Evolutionary conservation across 2,888 invertebrate genomes (phyloP), one percentile per base, ranked within the genome.

Genomic region (Cephus sareptanus): DNA sequence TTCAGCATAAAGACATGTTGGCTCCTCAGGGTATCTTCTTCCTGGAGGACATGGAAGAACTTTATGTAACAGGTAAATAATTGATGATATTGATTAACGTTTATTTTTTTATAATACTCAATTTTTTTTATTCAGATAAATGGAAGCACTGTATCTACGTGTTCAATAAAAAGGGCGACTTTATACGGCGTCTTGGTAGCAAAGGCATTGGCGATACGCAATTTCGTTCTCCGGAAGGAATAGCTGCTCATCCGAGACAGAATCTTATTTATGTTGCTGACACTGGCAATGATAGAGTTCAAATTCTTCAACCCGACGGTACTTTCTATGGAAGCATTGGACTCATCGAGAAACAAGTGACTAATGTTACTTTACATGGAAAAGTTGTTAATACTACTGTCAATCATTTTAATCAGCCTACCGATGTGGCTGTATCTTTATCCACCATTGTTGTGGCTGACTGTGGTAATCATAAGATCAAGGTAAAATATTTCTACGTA

Each of bases 211-310:
- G 93, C 3, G 92, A 93, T 12, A 94, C 94, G 2, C 93, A 93
- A 89, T 93, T 97, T 85, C 92, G 94, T 33, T 95, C 95, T 35
- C 96, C 96, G 0, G 96, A 96, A 92, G 96, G 96, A 68, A 93
- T 96, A 77, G 94, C 95, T 3, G 89, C 93, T 0, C 93, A 93
- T 76, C 92, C 92, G 80, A 87, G 90, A 23, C 93, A 94, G 68
- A 92, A 93, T 79, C 93, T 93, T 77, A 92, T 96, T 30, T 95
- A 96, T 83, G 94, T 96, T 0, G 96, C 95, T 75, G 96, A 97
- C 87, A 96, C 96, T 79, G 96, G 96, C 80, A 96, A 96, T 87
- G 95, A 96, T 87, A 92, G 96, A 78, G 92, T 94, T 9, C 93
- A 94, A 90, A 91, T 94, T 23, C 86, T 95, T 1, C 92, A 94